Evolutionary conservation across 1,140 invertebrate species (phyloP).

Genomic region (Ladona fulva): DNA sequence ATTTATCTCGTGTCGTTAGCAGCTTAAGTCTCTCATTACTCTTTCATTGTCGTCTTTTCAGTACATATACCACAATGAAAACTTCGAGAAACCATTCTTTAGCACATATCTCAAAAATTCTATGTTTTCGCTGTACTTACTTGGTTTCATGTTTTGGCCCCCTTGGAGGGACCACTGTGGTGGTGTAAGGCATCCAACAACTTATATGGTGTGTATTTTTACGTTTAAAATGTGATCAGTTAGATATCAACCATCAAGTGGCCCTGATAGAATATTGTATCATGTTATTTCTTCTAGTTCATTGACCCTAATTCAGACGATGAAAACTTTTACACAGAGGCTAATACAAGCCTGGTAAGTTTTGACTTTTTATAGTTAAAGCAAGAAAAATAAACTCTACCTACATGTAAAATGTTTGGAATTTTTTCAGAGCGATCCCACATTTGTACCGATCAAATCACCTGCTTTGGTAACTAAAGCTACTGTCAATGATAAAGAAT

Average conservation of each 20-base stretch:
- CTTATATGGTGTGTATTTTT: slow-evolving; percentile 52
- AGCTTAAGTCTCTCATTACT: slow-evolving; percentile 11
- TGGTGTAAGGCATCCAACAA: slow-evolving; percentile 42
- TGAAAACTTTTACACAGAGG: slow-evolving; percentile 53
- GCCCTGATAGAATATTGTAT: neutral
- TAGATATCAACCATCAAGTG: too few relatives aligned
- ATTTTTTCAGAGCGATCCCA: slow-evolving; percentile 60
- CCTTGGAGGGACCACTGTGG: slow-evolving; percentile 70
- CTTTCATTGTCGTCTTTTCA: slow-evolving; percentile 39
- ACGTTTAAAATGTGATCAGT: neutral
- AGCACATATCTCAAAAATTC: slow-evolving; percentile 81
- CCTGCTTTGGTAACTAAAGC: slow-evolving; percentile 38
- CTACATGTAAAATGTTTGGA: neutral
- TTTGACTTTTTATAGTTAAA: neutral
- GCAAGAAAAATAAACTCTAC: neutral
- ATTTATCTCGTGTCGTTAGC: slow-evolving; percentile 8
- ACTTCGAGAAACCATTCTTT: slow-evolving; percentile 80
- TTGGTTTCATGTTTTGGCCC: slow-evolving; percentile 71
- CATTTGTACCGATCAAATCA: slow-evolving; percentile 73
- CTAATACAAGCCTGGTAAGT: slow-evolving; percentile 46
- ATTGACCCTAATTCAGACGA: slow-evolving; percentile 58
- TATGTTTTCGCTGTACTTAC: slow-evolving; percentile 75
- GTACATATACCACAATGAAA: slow-evolving; percentile 72
- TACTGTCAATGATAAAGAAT: neutral
- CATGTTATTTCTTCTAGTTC: slow-evolving; percentile 37